These are phyloP conservation scores for Sitta carolinensis DNA, from an alignment of 2,797 vertebrate species.

Conservation along the genomic window DNA sequence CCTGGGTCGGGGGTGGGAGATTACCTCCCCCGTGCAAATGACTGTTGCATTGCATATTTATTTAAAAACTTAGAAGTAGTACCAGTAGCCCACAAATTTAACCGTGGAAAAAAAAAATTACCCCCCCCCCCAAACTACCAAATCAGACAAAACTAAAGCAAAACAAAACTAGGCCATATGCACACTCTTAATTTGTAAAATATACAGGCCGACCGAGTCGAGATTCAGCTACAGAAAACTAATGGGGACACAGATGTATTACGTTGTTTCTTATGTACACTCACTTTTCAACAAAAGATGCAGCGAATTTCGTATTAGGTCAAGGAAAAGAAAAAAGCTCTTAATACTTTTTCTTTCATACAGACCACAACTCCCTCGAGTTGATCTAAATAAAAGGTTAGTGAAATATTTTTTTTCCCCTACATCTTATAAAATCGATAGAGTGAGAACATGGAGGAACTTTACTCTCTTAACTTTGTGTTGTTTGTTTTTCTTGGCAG, in stretches of 20 bases:
- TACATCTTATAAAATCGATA: not conserved
- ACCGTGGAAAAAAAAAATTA: not conserved
- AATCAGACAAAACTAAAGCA: not conserved
- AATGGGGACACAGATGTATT: not conserved
- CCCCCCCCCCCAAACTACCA: not conserved
- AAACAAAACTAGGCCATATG: not conserved
- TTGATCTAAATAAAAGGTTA: not conserved
- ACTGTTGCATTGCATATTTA: not conserved
- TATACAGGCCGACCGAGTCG: not conserved
- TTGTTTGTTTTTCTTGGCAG: not conserved
- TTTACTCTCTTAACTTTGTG: not conserved
- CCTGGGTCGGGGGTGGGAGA: fast-evolving
- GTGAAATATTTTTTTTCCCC: fast-evolving
- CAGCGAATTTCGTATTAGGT: fast-evolving
- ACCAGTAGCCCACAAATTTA: not conserved
- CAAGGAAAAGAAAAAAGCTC: fast-evolving
- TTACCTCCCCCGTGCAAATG: not conserved
- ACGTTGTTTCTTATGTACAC: fast-evolving
- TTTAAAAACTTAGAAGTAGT: not conserved
- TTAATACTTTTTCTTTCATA: not conserved
- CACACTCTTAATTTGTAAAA: not conserved
- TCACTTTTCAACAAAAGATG: not conserved
- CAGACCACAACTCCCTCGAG: not conserved
- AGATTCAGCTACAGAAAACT: not conserved
- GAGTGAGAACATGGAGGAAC: not conserved